phyloP scores from a whole-genome alignment of 2,113 vertebrate species.

The Pseudorasbora parva region DNA sequence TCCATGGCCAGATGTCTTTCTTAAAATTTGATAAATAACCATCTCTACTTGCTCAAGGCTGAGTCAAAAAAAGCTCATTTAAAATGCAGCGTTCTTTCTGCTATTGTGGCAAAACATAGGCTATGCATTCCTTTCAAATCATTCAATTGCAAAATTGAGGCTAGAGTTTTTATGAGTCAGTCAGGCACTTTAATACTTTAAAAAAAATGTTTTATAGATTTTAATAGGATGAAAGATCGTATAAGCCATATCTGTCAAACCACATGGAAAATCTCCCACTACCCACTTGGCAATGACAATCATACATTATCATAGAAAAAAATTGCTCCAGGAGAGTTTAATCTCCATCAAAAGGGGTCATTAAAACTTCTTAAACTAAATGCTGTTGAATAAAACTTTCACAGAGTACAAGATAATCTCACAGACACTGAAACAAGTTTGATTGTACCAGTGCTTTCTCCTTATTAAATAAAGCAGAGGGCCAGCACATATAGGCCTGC shows the following conservation, averaged over 20 bases:
- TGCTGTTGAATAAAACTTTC: constrained; percentile 24
- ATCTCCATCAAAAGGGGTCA: constrained; percentile 20
- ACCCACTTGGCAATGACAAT: constrained; percentile 1
- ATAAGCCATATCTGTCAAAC: constrained; percentile 22
- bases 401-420: constrained; percentile 10
- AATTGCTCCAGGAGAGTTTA: constrained; percentile 11
- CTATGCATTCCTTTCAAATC: not conserved
- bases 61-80: not conserved
- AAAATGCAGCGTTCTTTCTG: not conserved
- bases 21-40: constrained; percentile 21
- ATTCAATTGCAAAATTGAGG: not conserved
- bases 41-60: not conserved
- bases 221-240: constrained; percentile 18
- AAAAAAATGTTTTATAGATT: not conserved
- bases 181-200: constrained; percentile 6
- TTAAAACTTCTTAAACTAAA: constrained; percentile 35
- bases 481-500: not conserved
- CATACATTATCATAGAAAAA: not conserved
- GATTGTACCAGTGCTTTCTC: not conserved
- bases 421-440: not conserved
- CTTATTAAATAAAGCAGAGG: constrained; percentile 13
- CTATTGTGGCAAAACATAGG: not conserved
- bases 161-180: not conserved
- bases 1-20: constrained; percentile 23
- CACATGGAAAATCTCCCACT: not conserved